Percentiles rank a stretch among this genome's conserved stretches.
phyloP scores from a whole-genome alignment of 1,140 invertebrate species.

The Drosophila insularis region DNA sequence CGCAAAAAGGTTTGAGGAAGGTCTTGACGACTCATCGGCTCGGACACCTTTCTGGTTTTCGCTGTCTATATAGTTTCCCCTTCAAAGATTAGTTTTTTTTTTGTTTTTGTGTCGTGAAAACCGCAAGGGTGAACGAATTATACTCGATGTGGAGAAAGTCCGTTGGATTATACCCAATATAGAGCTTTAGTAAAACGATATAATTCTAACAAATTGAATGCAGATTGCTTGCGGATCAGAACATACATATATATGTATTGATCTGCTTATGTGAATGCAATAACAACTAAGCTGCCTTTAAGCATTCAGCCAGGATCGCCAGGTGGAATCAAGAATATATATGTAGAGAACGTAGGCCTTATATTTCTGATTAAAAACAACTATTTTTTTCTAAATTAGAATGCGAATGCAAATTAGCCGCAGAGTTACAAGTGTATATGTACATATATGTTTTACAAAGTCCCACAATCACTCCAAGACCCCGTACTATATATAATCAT shows the following conservation, averaged over 20 bases:
- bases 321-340: background rate
- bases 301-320: background rate
- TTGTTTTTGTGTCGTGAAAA: too few species aligned
- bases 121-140: background rate
- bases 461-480: too few species aligned
- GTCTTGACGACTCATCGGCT: background rate
- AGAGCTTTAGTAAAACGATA: too few species aligned
- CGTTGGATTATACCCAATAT: too few species aligned
- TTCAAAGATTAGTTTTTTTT: too few species aligned
- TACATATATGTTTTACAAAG: constrained; percentile 9
- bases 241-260: background rate
- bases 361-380: too few species aligned
- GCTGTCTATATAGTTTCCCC: background rate
- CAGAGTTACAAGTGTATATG: constrained; percentile 35
- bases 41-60: background rate
- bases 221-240: background rate
- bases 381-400: background rate
- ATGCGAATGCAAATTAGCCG: constrained; percentile 10
- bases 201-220: background rate
- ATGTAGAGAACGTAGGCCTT: background rate
- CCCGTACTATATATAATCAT: constrained; percentile 9
- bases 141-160: background rate
- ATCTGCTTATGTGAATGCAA: background rate
- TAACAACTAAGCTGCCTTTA: constrained; percentile 8
- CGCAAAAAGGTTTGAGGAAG: background rate